Evolutionary conservation across 1,140 invertebrate species (phyloP), one percentile per base, ranked within the genome.

Genomic region (Philopotamus ludificatus): DNA sequence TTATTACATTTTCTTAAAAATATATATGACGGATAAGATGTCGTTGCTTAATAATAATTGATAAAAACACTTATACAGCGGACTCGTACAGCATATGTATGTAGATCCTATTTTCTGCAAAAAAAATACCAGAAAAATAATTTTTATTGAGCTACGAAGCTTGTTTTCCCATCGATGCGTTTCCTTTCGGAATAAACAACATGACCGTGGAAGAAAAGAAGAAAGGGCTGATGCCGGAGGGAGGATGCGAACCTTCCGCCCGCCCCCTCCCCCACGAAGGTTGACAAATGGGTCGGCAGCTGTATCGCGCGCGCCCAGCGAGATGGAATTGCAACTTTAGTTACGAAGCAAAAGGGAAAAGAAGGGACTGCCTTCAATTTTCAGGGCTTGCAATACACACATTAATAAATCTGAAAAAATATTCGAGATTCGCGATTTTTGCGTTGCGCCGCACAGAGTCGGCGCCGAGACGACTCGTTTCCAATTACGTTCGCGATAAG

Each of bases 231-330:
- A 9, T 34, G 16, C 34, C 41, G 53, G 10, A 26, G 53, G 53
- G 53, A 57, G 25, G 25, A 34, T 9, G 44, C 18, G 44, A 47
- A 47, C 44, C 20, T 34, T 22, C 25, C 25, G 16, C 61, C 21
- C 22, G n/a, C n/a, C 63, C 25, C 41, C 25, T 34, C 25, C 61
- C 21, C 22, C 21, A 51, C 45, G 54, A 61, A 59, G 63, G 67
- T 66, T 70, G 67, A 70, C 67, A 70, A 70, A 70, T 70, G 63
- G 67, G 66, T 16, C 53, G 63, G 60, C 67, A 57, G 65, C 63
- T 54, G 67, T 66, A 70, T 66, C 67, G 67, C 67, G 55, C 60
- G 60, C 47, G 66, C 47, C 66, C 66, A 67, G 66, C 67, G 59
- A 62, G 54, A 70, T 63, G 60, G 63, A 66, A 70, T 66, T 70